Base-by-base conservation (phyloP, 2,113 vertebrate species). In the Eulemur macaco region DNA sequence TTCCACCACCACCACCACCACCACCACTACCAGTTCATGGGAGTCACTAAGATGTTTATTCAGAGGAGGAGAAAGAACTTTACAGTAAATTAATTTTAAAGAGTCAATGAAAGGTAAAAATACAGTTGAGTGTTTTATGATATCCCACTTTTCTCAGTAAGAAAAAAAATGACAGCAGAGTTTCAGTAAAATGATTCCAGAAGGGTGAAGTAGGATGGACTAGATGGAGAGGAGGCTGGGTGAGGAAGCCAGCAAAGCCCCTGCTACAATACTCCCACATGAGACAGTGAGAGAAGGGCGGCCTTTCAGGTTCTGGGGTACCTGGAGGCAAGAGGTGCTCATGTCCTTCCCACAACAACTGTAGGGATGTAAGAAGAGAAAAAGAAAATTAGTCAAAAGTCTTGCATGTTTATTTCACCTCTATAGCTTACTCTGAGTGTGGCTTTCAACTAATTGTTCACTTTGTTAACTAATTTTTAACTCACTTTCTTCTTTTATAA, bases 21-120 rank as follows among this genome's bases (percentile, higher is more conserved):
- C 15, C 52, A 54, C 52, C 52, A 54, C 18, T 18, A 54, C 52
- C 52, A 54, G 76, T 63, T 87, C n/a, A 66, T 4, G 37, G 14
- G 27, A 15, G 17, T 83, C 31, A 56, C 68, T 82, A 60, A 73
- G 6, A 50, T 20, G 17, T 83, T 87, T 25, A 25, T 56, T 83
- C 60, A 64, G 39, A 66, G 6, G 4, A 12, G 11, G 27, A 76
- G 54, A 80, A 92, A 68, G 11, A 91, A 88, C 4, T 78, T 76
- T 92, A 39, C 20, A 56, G 45, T 58, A 52, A 93, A 87, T 73
- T 87, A 83, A 96, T 81, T 97, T 82, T 80, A 66, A 97, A 71
- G 21, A 12, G 14, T 66, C 34, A 78, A 73, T 58, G 37, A 2
- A 1, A 66, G 12, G 14, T 68, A 85, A 87, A 77, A 97, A 63